Conservation (phyloP, 2,797 vertebrate species). For the Balearica regulorum region DNA sequence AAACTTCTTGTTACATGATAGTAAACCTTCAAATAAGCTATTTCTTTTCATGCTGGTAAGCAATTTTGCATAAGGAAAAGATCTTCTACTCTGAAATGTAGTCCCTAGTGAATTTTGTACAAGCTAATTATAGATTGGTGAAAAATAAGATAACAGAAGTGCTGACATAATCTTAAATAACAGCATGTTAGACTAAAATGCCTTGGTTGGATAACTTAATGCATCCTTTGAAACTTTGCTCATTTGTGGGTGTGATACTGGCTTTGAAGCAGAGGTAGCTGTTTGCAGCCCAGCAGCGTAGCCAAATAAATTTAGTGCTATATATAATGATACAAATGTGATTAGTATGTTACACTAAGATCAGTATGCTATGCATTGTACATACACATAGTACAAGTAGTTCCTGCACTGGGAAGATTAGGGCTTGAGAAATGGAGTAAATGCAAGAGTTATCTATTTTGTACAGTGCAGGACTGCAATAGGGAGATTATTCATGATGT, state of each 20-base stretch:
- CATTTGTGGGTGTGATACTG: background rate
- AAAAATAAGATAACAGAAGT: conserved; percentile 37
- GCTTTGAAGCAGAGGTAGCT: background rate
- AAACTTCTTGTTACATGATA: background rate
- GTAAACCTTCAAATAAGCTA: background rate
- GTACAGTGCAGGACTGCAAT: background rate
- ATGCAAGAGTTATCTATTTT: background rate
- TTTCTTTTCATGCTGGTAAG: conserved; percentile 5
- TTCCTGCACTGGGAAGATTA: background rate
- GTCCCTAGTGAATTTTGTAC: conserved; percentile 9
- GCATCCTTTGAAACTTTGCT: background rate
- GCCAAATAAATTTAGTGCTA: background rate
- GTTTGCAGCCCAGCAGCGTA: background rate
- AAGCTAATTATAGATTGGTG: conserved; percentile 21
- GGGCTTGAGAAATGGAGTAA: background rate
- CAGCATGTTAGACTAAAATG: background rate
- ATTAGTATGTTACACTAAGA: background rate
- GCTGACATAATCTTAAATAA: conserved; percentile 29
- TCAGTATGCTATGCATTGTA: background rate
- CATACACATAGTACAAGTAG: background rate
- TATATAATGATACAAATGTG: background rate
- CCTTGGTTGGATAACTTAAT: background rate
- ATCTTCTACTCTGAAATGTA: background rate
- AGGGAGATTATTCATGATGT: background rate
- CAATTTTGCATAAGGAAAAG: conserved; percentile 16